These are phyloP conservation scores for Danio rerio DNA, from an alignment of 2,113 vertebrate genomes.

Conservation along the genomic window GRCz12tu NC_133192.1:30308501-30309000, in stretches of 20 bases:
- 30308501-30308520: neutral
- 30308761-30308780: neutral
- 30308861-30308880: conserved; percentile 89
- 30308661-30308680: conserved; percentile 95
- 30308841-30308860: conserved; percentile 77
- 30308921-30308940: conserved; percentile 87
- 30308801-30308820: conserved; percentile 95
- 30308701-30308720: conserved; percentile 83
- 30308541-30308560: too few relatives aligned
- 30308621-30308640: conserved; percentile 95
- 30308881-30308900: conserved; percentile 85
- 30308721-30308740: neutral
- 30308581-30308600: conserved; percentile 54
- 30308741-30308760: neutral
- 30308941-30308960: conserved; percentile 87
- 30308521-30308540: neutral
- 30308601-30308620: conserved; percentile 96
- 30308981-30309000: neutral
- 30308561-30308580: neutral
- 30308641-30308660: conserved; percentile 94
- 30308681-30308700: conserved; percentile 92
- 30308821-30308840: conserved; percentile 92
- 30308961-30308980: neutral
- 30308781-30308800: conserved; percentile 90
- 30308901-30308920: conserved; percentile 65